Conservation (phyloP, 2,888 invertebrate species). For the Cheilosia soror region DNA sequence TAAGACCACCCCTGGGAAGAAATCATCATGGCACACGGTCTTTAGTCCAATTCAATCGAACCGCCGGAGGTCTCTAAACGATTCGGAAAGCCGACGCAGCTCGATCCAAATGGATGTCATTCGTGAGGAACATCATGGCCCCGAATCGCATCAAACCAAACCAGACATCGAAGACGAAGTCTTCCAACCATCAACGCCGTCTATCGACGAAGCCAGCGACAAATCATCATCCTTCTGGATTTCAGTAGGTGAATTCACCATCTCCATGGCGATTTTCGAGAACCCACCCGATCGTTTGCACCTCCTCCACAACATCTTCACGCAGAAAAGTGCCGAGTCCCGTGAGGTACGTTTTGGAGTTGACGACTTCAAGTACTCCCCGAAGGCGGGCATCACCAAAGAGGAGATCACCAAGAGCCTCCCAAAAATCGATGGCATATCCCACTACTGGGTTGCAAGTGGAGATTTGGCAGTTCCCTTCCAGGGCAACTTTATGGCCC, state of each 20-base stretch:
- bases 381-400: conserved; percentile 39
- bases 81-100: conserved; percentile 78
- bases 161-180: conserved; percentile 31
- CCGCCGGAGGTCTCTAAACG: conserved; percentile 61
- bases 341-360: conserved; percentile 80
- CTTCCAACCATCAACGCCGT: conserved; percentile 16
- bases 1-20: conserved; percentile 32
- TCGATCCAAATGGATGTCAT: conserved; percentile 81
- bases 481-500: conserved; percentile 78
- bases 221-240: conserved; percentile 79
- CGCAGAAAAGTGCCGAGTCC: conserved; percentile 79
- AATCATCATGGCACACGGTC: conserved; percentile 53
- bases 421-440: conserved; percentile 77
- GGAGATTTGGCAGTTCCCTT: conserved; percentile 81
- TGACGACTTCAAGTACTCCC: conserved; percentile 79
- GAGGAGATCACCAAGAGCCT: conserved; percentile 74
- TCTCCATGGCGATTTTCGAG: conserved; percentile 78
- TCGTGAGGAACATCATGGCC: conserved; percentile 78
- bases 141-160: conserved; percentile 9
- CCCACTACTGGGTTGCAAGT: conserved; percentile 82
- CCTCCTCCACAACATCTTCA: conserved; percentile 80
- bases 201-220: background rate
- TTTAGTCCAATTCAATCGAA: conserved; percentile 55
- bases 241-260: conserved; percentile 78
- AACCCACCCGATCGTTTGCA: conserved; percentile 77